Percentiles rank a stretch among this genome's conserved stretches.
phyloP scores from a whole-genome alignment of 2,888 invertebrate species.

The Tridacna gigas region DNA sequence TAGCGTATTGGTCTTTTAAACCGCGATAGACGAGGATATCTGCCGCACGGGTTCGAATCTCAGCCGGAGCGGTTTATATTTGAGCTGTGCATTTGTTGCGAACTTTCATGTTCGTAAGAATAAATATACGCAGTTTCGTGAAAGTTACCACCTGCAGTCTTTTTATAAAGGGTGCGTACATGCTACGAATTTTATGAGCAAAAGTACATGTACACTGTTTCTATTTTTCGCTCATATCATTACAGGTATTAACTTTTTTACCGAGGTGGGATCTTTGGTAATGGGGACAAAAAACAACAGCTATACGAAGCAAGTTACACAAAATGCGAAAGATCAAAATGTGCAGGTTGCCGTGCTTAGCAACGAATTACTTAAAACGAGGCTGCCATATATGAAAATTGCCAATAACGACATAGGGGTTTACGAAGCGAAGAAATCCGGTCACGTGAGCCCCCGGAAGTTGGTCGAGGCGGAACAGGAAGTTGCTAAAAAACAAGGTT shows the following conservation, averaged over 20 bases:
- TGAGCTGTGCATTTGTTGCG: too few relatives aligned
- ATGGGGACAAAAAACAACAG: conserved; percentile 41
- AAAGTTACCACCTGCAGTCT: too few relatives aligned
- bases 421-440: conserved; percentile 41
- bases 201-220: too few relatives aligned
- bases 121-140: too few relatives aligned
- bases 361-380: conserved; percentile 11
- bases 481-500: conserved; percentile 57
- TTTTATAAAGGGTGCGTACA: too few relatives aligned
- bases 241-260: conserved; percentile 64
- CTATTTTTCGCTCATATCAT: neutral
- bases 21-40: too few relatives aligned
- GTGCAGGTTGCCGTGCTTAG: conserved; percentile 17
- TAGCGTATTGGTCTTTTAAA: too few relatives aligned
- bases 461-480: conserved; percentile 61
- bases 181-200: too few relatives aligned
- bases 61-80: too few relatives aligned
- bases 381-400: conserved; percentile 60
- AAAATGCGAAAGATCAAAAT: conserved; percentile 30
- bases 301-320: conserved; percentile 21
- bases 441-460: conserved; percentile 63
- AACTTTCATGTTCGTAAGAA: too few relatives aligned
- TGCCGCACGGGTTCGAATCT: too few relatives aligned
- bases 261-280: conserved; percentile 57
- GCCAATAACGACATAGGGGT: conserved; percentile 46